Evolutionary conservation across 2,888 invertebrate genomes (phyloP), one percentile per base, ranked within the genome.

Genomic region (Anoplius nigerrimus): DNA sequence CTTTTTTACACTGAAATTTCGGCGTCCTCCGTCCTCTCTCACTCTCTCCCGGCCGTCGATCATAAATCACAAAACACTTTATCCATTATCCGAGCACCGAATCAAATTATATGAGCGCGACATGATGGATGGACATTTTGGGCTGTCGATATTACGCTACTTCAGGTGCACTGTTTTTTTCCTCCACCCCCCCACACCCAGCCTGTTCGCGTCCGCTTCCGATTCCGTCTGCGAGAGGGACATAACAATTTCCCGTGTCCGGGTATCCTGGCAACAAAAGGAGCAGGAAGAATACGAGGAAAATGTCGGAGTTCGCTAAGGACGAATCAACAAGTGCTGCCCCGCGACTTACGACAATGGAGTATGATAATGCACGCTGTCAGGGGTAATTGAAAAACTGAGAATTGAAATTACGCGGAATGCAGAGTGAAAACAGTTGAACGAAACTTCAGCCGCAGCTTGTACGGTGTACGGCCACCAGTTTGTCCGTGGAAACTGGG

Each of bases 261-360:
- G 27, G 2, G 2, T 6, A 27, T 27, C 11, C 8, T 13, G 34
- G 1, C 48, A 2, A 6, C 6, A 34, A 34, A 34, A 34, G n/a
- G 34, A 34, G 11, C 34, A 13, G 34, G 15, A 57, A 20, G 45
- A 61, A 58, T 56, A 42, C 43, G 6, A 34, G 6, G 34, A 24
- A 52, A 56, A 24, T n/a, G 20, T 24, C 18, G 55, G 5, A 8
- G 21, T 22, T 5, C 58, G 59, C 45, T 46, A 66, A 62, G 34
- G 52, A 18, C 24, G 51, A 55, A 51, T 59, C 63, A 68, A 67
- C 67, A 62, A 67, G 67, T 67, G 67, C 58, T 34, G 53, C 56
- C 62, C 58, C 42, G 54, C 54, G 56, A n/a, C 45, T 51, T 46
- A 46, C 58, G 18, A 62, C 55, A 42, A 62, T 48, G 62, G 43